Conservation (phyloP, 1,140 invertebrate species). For the Palaemon carinicauda region DNA sequence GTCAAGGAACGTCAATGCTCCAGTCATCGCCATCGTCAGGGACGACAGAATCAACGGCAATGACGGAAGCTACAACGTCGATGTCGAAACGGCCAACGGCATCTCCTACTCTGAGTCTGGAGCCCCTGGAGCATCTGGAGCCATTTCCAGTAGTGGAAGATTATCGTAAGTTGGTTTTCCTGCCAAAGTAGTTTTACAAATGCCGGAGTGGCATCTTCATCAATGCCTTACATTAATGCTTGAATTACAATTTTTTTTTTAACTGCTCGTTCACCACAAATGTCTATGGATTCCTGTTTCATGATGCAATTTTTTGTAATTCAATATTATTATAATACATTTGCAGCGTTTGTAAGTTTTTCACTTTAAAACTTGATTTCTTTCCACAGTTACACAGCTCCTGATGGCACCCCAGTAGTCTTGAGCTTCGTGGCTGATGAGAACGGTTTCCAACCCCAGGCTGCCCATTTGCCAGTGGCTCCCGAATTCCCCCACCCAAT, state of each 20-base stretch:
- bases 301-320: too few species aligned
- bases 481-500: slow-evolving; percentile 26
- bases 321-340: too few species aligned
- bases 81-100: slow-evolving; percentile 21
- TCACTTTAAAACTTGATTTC: too few species aligned
- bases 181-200: background rate
- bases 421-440: slow-evolving; percentile 30
- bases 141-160: background rate
- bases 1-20: background rate
- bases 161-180: background rate
- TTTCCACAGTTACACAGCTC: background rate
- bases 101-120: background rate
- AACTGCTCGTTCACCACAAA: too few species aligned
- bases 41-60: background rate
- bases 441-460: slow-evolving; percentile 33
- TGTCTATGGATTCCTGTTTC: too few species aligned
- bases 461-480: background rate
- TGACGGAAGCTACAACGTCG: slow-evolving; percentile 2
- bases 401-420: background rate
- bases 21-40: background rate
- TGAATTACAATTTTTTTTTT: background rate
- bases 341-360: background rate
- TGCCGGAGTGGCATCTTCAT: background rate
- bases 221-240: background rate
- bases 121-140: background rate